phyloP scores from a whole-genome alignment of 92 coral and sea anemone species.

The Umimayanthus chanpuru region DNA sequence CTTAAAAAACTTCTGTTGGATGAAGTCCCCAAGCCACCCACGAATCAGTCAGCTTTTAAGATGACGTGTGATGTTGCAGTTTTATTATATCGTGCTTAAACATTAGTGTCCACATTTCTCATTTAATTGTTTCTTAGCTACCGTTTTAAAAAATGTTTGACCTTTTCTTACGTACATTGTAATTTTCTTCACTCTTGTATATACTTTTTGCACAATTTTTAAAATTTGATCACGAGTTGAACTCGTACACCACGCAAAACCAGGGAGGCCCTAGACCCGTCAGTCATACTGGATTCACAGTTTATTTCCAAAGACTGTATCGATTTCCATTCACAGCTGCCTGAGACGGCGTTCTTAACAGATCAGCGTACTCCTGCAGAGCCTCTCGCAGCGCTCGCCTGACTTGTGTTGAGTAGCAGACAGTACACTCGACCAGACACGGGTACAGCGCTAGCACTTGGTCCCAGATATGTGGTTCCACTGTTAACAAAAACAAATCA shows the following conservation, averaged over 20 bases:
- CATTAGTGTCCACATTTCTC: background rate
- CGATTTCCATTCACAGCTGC: conserved; percentile 36
- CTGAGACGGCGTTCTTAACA: conserved; percentile 65
- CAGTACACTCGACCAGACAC: conserved; percentile 90
- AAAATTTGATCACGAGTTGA: background rate
- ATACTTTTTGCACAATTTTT: background rate
- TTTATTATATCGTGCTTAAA: background rate
- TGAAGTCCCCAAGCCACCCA: background rate
- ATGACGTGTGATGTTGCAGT: background rate
- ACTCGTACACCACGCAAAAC: background rate
- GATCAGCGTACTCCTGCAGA: conserved; percentile 87
- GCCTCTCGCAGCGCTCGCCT: conserved; percentile 95
- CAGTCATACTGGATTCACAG: background rate
- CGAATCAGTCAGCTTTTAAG: background rate
- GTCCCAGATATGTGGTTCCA: conserved; percentile 89
- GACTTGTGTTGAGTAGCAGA: conserved; percentile 94
- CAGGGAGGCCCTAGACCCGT: background rate
- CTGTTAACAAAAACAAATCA: conserved; percentile 50
- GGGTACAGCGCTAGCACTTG: conserved; percentile 96
- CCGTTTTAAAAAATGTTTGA: background rate
- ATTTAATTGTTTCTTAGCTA: no score
- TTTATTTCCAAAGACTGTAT: conserved; percentile 32
- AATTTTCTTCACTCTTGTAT: background rate
- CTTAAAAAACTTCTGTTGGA: no score
- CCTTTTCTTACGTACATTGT: background rate